Evolutionary conservation across 2,113 vertebrate species (phyloP).

Genomic region (Neolamprologus fasciatus): DNA sequence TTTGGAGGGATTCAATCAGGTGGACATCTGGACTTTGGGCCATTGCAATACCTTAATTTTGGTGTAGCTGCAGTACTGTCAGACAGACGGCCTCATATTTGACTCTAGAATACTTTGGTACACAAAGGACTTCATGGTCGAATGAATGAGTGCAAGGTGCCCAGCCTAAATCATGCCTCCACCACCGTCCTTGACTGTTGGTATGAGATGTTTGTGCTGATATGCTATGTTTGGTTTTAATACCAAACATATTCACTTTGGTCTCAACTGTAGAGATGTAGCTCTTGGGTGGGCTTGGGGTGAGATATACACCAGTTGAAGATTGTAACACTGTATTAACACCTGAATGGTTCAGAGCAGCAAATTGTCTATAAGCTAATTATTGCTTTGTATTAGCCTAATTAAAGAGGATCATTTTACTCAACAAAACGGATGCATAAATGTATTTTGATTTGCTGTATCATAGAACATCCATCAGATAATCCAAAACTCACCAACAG

Average conservation of each 20-base stretch:
- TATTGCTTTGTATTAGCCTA: background rate
- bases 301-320: background rate
- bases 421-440: background rate
- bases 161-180: background rate
- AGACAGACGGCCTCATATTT: background rate
- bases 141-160: background rate
- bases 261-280: background rate
- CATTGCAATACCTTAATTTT: background rate
- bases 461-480: background rate
- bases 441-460: background rate
- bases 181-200: background rate
- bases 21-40: background rate
- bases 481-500: background rate
- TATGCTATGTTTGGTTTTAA: background rate
- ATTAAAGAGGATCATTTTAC: background rate
- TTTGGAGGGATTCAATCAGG: background rate
- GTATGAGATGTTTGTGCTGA: background rate
- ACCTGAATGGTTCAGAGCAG: background rate
- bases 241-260: background rate
- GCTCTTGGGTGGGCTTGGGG: background rate
- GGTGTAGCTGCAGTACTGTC: background rate
- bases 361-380: background rate
- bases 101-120: background rate
- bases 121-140: background rate
- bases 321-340: background rate